Percentiles rank a stretch among this genome's conserved stretches.
Evolutionary conservation across 2,888 invertebrate species (phyloP).

Genomic region (Periphyllus acericola): DNA sequence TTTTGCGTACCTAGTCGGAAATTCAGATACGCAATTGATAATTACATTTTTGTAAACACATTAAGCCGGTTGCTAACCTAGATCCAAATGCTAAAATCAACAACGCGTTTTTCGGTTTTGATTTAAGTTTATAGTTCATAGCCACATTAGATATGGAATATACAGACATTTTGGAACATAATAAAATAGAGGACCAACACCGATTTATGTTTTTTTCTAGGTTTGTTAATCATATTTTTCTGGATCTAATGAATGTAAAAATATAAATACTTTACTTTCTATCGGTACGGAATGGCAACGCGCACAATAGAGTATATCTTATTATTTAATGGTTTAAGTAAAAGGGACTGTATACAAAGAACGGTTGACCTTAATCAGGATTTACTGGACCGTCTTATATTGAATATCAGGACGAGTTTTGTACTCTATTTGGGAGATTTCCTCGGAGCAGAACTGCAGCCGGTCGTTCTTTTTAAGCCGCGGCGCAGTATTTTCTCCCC

Average conservation of each 20-base stretch:
- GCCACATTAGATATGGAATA: too few species aligned
- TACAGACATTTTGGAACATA: too few species aligned
- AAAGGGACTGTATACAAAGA: slow-evolving; percentile 24
- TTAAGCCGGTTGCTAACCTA: too few species aligned
- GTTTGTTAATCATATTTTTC: not conserved
- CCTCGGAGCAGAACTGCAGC: not conserved
- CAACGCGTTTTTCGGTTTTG: too few species aligned
- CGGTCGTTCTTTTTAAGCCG: not conserved
- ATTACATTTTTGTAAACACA: too few species aligned
- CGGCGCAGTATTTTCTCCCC: not conserved
- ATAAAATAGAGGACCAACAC: not conserved
- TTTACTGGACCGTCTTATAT: slow-evolving; percentile 57
- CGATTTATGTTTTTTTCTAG: not conserved
- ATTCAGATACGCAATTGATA: too few species aligned
- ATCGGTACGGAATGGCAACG: not conserved
- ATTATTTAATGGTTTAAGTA: slow-evolving; percentile 34
- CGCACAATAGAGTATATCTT: slow-evolving; percentile 24
- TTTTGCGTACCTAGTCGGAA: too few species aligned
- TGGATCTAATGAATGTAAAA: too few species aligned
- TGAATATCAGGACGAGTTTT: slow-evolving; percentile 38
- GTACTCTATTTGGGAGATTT: slow-evolving; percentile 9
- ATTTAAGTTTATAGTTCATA: too few species aligned
- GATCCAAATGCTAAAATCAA: too few species aligned
- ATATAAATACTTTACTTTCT: too few species aligned
- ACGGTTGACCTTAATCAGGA: slow-evolving; percentile 56